Percentiles rank a stretch among this genome's conserved stretches.
phyloP scores from a whole-genome alignment of 2,888 invertebrate genomes.

The Erpobdella octoculata region DNA sequence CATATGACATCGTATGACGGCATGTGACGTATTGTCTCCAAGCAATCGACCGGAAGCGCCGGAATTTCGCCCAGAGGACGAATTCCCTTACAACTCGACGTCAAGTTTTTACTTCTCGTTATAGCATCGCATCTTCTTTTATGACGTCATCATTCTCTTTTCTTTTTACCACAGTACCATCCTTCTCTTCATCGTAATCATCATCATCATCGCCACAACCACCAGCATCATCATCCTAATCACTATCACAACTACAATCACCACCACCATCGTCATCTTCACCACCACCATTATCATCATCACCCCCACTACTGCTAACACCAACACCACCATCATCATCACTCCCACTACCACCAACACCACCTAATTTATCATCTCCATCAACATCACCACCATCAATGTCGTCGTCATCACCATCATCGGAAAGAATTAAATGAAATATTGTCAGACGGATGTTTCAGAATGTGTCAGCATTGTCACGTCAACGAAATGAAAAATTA shows the following conservation, averaged over 20 bases:
- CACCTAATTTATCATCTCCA: neutral
- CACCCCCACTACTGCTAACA: neutral
- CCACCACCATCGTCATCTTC: too few relatives aligned
- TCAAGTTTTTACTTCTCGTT: neutral
- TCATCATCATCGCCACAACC: neutral
- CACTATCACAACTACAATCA: neutral
- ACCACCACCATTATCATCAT: conserved; percentile 1
- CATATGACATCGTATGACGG: too few relatives aligned
- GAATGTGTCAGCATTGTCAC: too few relatives aligned
- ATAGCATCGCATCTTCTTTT: conserved; percentile 3
- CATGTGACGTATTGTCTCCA: too few relatives aligned
- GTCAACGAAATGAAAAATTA: too few relatives aligned
- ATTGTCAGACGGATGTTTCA: too few relatives aligned
- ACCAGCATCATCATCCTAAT: neutral
- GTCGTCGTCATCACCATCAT: neutral
- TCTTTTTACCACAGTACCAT: too few relatives aligned
- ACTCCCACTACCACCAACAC: neutral
- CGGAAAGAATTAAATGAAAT: too few relatives aligned
- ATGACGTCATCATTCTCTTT: neutral
- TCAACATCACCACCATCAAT: neutral
- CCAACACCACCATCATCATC: neutral
- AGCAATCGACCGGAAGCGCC: too few relatives aligned
- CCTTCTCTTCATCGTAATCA: too few relatives aligned
- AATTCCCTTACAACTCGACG: neutral
- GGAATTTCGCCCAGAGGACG: neutral